Conservation (phyloP, 2,888 invertebrate genomes). For the Lobophora halterata region DNA sequence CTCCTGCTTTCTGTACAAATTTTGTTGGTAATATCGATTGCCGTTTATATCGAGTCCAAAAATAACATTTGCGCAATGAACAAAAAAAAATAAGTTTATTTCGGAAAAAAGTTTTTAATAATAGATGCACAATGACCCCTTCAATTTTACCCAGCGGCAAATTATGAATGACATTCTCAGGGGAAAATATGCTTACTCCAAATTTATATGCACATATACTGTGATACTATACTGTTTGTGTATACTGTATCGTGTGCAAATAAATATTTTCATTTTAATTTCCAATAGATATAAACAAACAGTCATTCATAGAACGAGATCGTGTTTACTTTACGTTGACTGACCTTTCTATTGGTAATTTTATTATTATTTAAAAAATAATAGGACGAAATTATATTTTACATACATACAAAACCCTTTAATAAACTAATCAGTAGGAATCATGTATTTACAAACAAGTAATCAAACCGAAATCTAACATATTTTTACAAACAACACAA, state of each 20-base stretch:
- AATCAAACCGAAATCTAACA: slow-evolving; percentile 27
- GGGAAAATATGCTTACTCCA: not conserved
- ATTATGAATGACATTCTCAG: not conserved
- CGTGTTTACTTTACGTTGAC: slow-evolving; percentile 50
- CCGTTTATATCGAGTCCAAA: slow-evolving; percentile 39
- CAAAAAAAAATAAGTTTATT: no score
- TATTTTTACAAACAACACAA: slow-evolving; percentile 26
- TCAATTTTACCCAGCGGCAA: not conserved
- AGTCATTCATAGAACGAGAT: slow-evolving; percentile 45
- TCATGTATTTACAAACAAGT: slow-evolving; percentile 46
- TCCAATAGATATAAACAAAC: slow-evolving; percentile 23
- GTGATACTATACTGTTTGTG: no score
- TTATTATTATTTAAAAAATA: slow-evolving; percentile 17
- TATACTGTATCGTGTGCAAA: no score
- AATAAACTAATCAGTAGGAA: slow-evolving; percentile 33
- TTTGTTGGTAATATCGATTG: slow-evolving; percentile 36
- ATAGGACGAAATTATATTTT: slow-evolving; percentile 15
- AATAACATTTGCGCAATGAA: slow-evolving; percentile 21
- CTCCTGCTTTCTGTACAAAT: slow-evolving; percentile 38
- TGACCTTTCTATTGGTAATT: slow-evolving; percentile 7
- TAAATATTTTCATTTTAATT: no score
- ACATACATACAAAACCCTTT: slow-evolving; percentile 27
- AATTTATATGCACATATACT: no score
- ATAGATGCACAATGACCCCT: no score
- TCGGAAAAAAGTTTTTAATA: no score